Base-by-base conservation (phyloP, 2,797 vertebrate genomes). In the Chelonia mydas region DNA sequence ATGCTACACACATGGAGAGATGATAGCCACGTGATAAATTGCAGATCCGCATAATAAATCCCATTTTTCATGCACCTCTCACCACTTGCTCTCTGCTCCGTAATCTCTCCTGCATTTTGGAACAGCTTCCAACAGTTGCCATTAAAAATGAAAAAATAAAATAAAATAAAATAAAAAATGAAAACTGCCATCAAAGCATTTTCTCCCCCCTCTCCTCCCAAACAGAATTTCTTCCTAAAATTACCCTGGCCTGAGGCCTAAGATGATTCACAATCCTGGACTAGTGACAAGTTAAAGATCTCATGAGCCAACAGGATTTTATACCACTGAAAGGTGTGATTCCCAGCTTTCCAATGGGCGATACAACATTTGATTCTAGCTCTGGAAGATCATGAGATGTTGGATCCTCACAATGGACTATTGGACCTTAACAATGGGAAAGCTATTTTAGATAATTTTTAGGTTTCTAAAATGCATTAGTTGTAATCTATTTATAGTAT, bases 131-230 rank as follows among this genome's bases (percentile, higher is more conserved):
- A 19, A 65, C 17, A n/a, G 61, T 19, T 65, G 61, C 61, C 61
- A n/a, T 65, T 65, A n/a, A 65, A 65, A 25, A 65, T 41, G 41
- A 41, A 41, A 41, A 41, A 41, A 41, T 41, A 41, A 41, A 41
- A 41, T 41, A 41, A 41, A 41, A 41, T 41, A 41, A 41, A 41
- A 41, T 41, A 65, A 65, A 65, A 65, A 19, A 65, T n/a, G 7
- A 65, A 65, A 65, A 65, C 61, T n/a, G 61, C 61, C 33, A n/a
- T n/a, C 33, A 65, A 65, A 65, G 33, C 61, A n/a, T 9, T 65
- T n/a, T 19, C 55, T 57, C 2, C 6, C 50, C 50, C 2, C 11
- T 7, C 11, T 15, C 13, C 31, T 27, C 6, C 13, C 1, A 5
- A 65, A 65, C 17, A 65, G 61, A 65, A n/a, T 65, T n/a, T n/a